Conservation (phyloP, 1,140 invertebrate genomes). For the Camponotus pennsylvanicus region DNA sequence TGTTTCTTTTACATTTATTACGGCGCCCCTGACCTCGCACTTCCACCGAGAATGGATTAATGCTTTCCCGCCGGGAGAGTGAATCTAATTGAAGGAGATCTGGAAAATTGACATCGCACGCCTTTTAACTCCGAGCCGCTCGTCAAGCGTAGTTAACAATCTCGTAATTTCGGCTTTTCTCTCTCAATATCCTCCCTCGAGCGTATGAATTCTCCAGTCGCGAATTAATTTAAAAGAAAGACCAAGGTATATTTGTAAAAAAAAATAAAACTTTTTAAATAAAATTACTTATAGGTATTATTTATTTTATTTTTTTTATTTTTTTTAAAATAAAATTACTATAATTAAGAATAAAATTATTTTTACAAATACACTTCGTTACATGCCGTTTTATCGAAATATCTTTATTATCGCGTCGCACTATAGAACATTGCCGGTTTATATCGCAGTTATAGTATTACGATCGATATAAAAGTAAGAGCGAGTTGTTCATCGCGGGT, state of each 20-base stretch:
- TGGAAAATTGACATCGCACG: constrained; percentile 13
- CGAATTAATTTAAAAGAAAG: constrained; percentile 15
- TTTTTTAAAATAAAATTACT: neutral
- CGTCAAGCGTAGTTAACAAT: constrained; percentile 9
- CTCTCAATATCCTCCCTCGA: neutral
- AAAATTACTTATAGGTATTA: too few relatives aligned
- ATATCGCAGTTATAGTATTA: too few relatives aligned
- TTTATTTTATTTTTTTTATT: too few relatives aligned
- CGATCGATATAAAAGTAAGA: constrained; percentile 49
- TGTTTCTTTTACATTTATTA: constrained; percentile 54
- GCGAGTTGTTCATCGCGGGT: neutral
- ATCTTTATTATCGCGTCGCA: neutral
- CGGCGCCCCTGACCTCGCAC: constrained; percentile 30
- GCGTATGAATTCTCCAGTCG: neutral
- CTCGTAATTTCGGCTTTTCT: neutral
- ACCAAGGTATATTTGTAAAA: neutral
- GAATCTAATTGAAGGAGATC: constrained; percentile 29
- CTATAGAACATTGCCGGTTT: neutral
- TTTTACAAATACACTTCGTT: too few relatives aligned
- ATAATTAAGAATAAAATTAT: too few relatives aligned
- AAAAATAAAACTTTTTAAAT: neutral
- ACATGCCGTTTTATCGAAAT: neutral
- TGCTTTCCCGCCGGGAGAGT: neutral
- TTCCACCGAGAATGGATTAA: constrained; percentile 25
- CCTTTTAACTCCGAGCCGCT: neutral